These are phyloP conservation scores for Drosophila algonquin DNA, from an alignment of 2,888 invertebrate species.

Conservation along the genomic window DNA sequence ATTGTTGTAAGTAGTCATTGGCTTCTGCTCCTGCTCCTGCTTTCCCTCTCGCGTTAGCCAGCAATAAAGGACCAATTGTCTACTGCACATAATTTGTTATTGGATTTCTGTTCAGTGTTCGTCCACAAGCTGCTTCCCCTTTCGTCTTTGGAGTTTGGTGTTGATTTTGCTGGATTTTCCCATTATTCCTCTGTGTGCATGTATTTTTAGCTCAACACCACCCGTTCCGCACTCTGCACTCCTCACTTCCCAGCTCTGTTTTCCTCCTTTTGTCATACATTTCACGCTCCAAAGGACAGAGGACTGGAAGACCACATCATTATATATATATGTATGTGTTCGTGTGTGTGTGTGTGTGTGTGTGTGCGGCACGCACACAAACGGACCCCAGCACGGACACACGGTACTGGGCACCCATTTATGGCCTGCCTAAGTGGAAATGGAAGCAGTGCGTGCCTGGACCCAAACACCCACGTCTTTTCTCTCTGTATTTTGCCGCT, in stretches of 20 bases:
- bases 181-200: slow-evolving; percentile 44
- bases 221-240: slow-evolving; percentile 8
- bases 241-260: slow-evolving; percentile 16
- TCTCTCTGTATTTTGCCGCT: background rate
- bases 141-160: slow-evolving; percentile 40
- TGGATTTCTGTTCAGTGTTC: slow-evolving; percentile 59
- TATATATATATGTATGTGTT: slow-evolving; percentile 43
- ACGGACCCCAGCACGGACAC: slow-evolving; percentile 10
- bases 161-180: slow-evolving; percentile 67
- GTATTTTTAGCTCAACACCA: slow-evolving; percentile 48
- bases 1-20: slow-evolving; percentile 3
- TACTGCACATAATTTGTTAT: slow-evolving; percentile 78
- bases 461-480: slow-evolving; percentile 36
- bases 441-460: slow-evolving; percentile 45
- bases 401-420: slow-evolving; percentile 24
- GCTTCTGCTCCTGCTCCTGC: background rate
- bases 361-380: slow-evolving; percentile 30
- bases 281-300: slow-evolving; percentile 70
- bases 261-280: slow-evolving; percentile 74
- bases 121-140: slow-evolving; percentile 43
- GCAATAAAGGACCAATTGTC: slow-evolving; percentile 74
- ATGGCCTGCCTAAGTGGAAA: slow-evolving; percentile 43
- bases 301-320: slow-evolving; percentile 75
- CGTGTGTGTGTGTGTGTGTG: slow-evolving; percentile 30
- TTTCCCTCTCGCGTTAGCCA: background rate